Evolutionary conservation across 35 echinoderm and acorn worm genomes (phyloP).

Genomic region (Chiridota heheva): DNA sequence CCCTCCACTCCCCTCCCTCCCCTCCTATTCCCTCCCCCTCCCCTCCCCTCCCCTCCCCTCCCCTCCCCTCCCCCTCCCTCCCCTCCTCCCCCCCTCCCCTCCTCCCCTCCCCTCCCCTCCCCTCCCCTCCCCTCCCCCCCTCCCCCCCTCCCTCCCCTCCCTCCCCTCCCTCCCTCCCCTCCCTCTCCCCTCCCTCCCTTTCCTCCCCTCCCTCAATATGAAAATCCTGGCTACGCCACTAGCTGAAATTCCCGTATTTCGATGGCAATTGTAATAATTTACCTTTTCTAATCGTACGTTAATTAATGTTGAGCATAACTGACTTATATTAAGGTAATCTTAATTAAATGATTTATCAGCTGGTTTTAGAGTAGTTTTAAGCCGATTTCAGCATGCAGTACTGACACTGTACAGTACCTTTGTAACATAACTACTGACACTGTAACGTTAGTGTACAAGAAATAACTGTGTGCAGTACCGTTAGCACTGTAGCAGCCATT

Average conservation of each 20-base stretch:
- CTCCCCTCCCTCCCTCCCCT: not conserved
- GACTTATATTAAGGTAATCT: no score
- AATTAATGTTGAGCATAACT: not conserved
- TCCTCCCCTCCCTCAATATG: not conserved
- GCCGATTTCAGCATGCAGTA: not conserved
- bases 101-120: not conserved
- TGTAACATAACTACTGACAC: no score
- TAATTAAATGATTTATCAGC: no score
- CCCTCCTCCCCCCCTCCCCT: not conserved
- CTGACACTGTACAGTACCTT: no score
- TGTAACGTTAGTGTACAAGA: no score
- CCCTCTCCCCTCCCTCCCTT: not conserved
- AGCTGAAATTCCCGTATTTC: no score
- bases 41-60: not conserved
- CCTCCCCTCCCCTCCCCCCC: not conserved
- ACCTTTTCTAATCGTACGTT: not conserved
- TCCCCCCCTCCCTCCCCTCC: not conserved
- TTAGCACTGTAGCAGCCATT: no score
- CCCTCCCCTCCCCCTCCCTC: not conserved
- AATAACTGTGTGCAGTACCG: not conserved
- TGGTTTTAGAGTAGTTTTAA: not conserved
- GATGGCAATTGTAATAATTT: not conserved
- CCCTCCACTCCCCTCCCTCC: not conserved
- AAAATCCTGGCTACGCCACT: not conserved
- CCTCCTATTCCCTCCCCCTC: not conserved